phyloP scores from a whole-genome alignment of 2,888 invertebrate genomes.

The Amorpha juglandis region DNA sequence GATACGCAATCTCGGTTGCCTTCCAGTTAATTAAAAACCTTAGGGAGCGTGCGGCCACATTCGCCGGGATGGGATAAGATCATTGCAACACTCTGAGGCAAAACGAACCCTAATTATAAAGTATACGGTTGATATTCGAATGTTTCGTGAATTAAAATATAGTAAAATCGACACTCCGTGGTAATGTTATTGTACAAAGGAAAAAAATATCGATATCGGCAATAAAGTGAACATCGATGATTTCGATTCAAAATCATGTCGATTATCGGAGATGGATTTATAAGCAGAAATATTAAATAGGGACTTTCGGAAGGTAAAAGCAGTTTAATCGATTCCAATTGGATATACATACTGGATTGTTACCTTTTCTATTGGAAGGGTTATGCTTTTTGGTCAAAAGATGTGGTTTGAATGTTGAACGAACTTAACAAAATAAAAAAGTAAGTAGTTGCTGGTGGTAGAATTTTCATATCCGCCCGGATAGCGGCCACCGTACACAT shows the following conservation, averaged over 20 bases:
- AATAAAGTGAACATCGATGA: slow-evolving; percentile 9
- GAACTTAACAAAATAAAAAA: too few species aligned
- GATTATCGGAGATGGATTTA: slow-evolving; percentile 19
- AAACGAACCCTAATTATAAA: background rate
- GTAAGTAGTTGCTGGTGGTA: too few species aligned
- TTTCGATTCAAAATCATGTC: slow-evolving; percentile 2
- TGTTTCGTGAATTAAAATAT: background rate
- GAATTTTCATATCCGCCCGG: too few species aligned
- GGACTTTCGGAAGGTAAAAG: background rate
- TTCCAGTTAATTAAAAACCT: slow-evolving; percentile 35
- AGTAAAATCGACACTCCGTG: slow-evolving; percentile 1
- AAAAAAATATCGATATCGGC: background rate
- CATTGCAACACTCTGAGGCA: background rate
- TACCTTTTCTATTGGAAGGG: too few species aligned
- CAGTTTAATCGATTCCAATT: too few species aligned
- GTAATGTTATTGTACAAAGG: slow-evolving; percentile 3
- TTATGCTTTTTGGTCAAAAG: too few species aligned
- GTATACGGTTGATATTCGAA: background rate
- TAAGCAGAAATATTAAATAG: slow-evolving; percentile 26
- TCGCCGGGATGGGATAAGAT: slow-evolving; percentile 30
- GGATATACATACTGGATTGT: too few species aligned
- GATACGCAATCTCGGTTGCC: slow-evolving; percentile 30
- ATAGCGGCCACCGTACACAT: too few species aligned
- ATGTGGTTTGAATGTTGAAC: too few species aligned
- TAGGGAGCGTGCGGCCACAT: slow-evolving; percentile 27